These are phyloP conservation scores for Stramonita haemastoma DNA, from an alignment of 2,888 invertebrate genomes.

Conservation along the genomic window DNA sequence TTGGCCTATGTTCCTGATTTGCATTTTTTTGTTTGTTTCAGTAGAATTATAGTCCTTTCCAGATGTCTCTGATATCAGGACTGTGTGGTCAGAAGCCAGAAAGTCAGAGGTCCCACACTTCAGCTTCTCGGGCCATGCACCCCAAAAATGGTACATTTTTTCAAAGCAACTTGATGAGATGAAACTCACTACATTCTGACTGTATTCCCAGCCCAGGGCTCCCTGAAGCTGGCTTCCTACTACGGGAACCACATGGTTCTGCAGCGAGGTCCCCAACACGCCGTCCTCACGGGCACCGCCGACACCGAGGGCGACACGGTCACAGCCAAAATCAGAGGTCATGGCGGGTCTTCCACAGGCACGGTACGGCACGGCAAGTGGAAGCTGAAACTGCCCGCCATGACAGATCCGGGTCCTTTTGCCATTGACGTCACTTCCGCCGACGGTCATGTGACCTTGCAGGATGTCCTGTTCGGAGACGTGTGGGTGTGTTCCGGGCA, in stretches of 20 bases:
- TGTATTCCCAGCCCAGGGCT: slow-evolving; percentile 10
- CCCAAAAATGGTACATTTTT: background rate
- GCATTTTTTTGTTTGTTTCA: no score
- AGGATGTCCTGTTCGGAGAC: slow-evolving; percentile 74
- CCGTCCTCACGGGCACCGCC: slow-evolving; percentile 57
- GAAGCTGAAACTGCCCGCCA: slow-evolving; percentile 57
- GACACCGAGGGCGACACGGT: slow-evolving; percentile 49
- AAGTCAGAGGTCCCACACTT: background rate
- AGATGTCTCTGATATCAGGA: no score
- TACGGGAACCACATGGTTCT: slow-evolving; percentile 53
- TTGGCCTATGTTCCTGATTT: no score
- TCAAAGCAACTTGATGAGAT: no score
- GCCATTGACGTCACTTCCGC: slow-evolving; percentile 57
- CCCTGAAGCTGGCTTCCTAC: slow-evolving; percentile 42
- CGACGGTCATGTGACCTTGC: slow-evolving; percentile 55
- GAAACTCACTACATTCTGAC: no score
- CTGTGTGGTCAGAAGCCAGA: no score
- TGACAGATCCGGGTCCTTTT: slow-evolving; percentile 55
- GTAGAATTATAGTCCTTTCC: no score
- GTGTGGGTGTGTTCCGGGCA: slow-evolving; percentile 77
- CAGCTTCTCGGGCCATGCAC: background rate
- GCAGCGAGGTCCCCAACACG: slow-evolving; percentile 52
- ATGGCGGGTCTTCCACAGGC: slow-evolving; percentile 27
- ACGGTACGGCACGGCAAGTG: slow-evolving; percentile 52
- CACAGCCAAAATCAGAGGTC: slow-evolving; percentile 34